Evolutionary conservation across 2,113 vertebrate genomes (phyloP), one percentile per base, ranked within the genome.

Genomic region (Chionis minor): DNA sequence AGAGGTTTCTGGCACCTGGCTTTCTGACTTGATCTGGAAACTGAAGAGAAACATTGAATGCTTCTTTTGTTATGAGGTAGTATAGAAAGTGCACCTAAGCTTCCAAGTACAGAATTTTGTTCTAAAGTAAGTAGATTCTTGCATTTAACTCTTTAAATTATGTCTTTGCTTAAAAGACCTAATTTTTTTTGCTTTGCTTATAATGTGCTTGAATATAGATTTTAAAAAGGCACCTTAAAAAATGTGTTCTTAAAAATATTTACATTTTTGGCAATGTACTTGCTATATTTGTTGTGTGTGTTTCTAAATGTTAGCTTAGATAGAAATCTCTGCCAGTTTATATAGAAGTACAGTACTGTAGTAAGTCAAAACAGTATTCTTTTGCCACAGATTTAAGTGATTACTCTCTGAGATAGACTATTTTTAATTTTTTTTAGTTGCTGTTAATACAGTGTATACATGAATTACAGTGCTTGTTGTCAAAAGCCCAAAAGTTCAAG

Each of bases 21-120:
- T 75, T 86, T 94, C 45, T 79, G 49, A 81, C 22, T 85, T 56
- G 38, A 32, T 82, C 40, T 87, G 62, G 62, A 85, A 94, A 62
- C 44, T 75, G 74, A 42, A 51, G 12, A 35, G n/a, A 73, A 88
- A 40, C 5, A 4, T 9, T 65, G 24, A 85, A 35, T 75, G 14
- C n/a, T 90, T 79, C 19, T 45, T 88, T 80, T 72, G 58, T 80
- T 77, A 4, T 15, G 54, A 65, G 14, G 49, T 32, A 28, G 24
- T n/a, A 15, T 14, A 85, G 58, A 65, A 90, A 55, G 32, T 56
- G 21, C 0, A 0, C 9, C 8, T 55, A n/a, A 71, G 35, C 59
- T 67, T 51, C 49, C 32, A 55, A 44, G 47, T 70, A 61, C 21
- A 38, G 49, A 56, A 30, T 47, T 75, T 44, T 90, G 30, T 85